Evolutionary conservation across 2,888 invertebrate genomes (phyloP).

Genomic region (Apotomis turbidana): DNA sequence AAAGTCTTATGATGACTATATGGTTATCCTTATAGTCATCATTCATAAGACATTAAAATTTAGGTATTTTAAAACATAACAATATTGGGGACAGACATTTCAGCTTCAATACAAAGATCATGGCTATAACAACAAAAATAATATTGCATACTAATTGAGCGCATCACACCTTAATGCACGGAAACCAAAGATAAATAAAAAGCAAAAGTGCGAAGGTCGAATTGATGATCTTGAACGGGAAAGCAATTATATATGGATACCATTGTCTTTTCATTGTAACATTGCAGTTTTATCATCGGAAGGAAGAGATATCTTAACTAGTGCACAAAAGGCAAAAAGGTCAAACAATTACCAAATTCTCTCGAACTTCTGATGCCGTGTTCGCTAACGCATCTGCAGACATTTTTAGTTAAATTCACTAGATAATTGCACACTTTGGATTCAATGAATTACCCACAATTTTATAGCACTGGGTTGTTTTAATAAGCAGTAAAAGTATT

Average conservation of each 20-base stretch:
- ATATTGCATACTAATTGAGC: slow-evolving; percentile 19
- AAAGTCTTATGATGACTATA: no score
- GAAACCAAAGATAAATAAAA: slow-evolving; percentile 28
- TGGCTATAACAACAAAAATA: neutral
- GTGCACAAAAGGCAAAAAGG: slow-evolving; percentile 22
- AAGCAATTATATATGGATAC: neutral
- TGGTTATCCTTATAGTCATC: no score
- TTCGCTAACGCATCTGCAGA: slow-evolving; percentile 64
- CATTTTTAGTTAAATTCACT: slow-evolving; percentile 52
- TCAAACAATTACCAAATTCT: slow-evolving; percentile 71
- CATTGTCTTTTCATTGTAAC: neutral
- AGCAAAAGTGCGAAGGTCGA: slow-evolving; percentile 45
- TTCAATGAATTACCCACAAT: neutral
- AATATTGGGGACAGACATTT: no score
- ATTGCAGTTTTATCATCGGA: neutral
- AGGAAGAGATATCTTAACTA: slow-evolving; percentile 2
- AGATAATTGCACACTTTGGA: slow-evolving; percentile 1
- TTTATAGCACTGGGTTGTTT: neutral
- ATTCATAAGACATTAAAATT: no score
- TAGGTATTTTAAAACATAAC: no score
- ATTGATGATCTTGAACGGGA: neutral
- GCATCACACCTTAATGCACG: neutral
- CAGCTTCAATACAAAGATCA: no score
- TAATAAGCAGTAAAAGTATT: slow-evolving; percentile 20
- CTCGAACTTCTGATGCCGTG: slow-evolving; percentile 68